Percentiles rank a stretch among this genome's conserved stretches.
These are phyloP conservation scores for Hybognathus amarus DNA, from an alignment of 2,797 vertebrate genomes.

Conservation along the genomic window DNA sequence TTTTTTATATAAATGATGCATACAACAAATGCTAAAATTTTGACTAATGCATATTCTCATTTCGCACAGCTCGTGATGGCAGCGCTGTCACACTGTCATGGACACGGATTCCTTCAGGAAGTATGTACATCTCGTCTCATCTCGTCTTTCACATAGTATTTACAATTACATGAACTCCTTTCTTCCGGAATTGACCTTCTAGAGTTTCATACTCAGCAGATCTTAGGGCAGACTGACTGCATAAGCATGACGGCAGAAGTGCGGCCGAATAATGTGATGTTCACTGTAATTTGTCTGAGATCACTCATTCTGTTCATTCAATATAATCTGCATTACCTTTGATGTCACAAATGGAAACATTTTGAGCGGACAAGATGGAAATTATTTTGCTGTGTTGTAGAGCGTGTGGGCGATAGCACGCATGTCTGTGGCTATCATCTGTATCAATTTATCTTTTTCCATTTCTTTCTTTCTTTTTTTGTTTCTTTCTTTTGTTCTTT, in stretches of 20 bases:
- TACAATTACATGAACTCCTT: background rate
- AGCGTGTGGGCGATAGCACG: conserved; percentile 37
- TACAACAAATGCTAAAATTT: conserved; percentile 4
- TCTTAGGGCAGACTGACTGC: background rate
- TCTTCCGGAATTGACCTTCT: background rate
- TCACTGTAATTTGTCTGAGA: background rate
- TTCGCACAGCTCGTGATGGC: conserved; percentile 75
- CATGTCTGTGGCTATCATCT: conserved; percentile 15
- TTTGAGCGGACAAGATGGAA: conserved; percentile 49
- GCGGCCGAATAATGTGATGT: background rate
- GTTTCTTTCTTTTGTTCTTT: conserved; percentile 6
- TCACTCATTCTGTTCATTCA: conserved; percentile 18
- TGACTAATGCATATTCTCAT: conserved; percentile 40
- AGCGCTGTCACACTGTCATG: conserved; percentile 71
- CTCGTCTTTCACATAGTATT: background rate
- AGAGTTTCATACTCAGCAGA: background rate
- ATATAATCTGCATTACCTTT: conserved; percentile 26
- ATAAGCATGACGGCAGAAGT: background rate
- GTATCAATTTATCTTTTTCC: conserved; percentile 21
- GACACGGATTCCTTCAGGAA: conserved; percentile 73
- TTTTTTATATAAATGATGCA: background rate
- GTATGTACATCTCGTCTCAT: conserved; percentile 65
- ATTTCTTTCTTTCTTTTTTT: conserved; percentile 19
- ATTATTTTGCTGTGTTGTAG: conserved; percentile 3
- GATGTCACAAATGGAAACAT: conserved; percentile 46